phyloP scores from a whole-genome alignment of 2,888 invertebrate species.

The Opisthograptis luteolata region DNA sequence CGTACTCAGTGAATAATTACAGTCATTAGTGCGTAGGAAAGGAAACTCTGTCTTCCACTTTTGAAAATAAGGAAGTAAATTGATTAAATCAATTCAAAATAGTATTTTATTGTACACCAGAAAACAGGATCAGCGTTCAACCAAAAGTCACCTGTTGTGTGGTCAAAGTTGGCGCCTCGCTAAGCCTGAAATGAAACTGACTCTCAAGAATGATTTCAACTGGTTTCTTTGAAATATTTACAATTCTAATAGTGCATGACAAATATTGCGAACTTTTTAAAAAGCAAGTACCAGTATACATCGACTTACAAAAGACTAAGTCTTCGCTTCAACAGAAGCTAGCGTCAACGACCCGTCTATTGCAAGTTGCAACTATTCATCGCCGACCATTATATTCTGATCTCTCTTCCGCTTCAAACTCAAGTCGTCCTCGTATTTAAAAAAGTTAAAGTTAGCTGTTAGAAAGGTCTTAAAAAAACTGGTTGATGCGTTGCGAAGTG shows the following conservation, averaged over 20 bases:
- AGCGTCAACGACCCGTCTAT: conserved; percentile 52
- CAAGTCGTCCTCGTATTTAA: background rate
- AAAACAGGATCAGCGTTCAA: no score
- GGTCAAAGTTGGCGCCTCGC: no score
- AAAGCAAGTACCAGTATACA: background rate
- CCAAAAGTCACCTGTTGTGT: no score
- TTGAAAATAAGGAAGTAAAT: conserved; percentile 30
- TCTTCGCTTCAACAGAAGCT: conserved; percentile 2
- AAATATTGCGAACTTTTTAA: no score
- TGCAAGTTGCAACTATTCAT: conserved; percentile 46
- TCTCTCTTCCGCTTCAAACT: conserved; percentile 26
- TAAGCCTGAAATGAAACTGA: no score
- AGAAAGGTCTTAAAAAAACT: background rate
- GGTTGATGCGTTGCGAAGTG: conserved; percentile 27
- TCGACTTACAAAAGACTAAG: background rate
- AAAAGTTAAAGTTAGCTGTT: background rate
- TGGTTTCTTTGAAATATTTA: conserved; percentile 26
- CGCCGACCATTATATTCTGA: conserved; percentile 37
- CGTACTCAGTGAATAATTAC: conserved; percentile 40
- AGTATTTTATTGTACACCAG: no score
- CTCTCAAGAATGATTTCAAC: no score
- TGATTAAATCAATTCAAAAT: no score
- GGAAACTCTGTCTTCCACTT: conserved; percentile 25
- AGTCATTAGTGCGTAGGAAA: conserved; percentile 30
- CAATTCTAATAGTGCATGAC: background rate